Conservation (phyloP, 2,113 vertebrate species). For the Aegotheles bennettii region DNA sequence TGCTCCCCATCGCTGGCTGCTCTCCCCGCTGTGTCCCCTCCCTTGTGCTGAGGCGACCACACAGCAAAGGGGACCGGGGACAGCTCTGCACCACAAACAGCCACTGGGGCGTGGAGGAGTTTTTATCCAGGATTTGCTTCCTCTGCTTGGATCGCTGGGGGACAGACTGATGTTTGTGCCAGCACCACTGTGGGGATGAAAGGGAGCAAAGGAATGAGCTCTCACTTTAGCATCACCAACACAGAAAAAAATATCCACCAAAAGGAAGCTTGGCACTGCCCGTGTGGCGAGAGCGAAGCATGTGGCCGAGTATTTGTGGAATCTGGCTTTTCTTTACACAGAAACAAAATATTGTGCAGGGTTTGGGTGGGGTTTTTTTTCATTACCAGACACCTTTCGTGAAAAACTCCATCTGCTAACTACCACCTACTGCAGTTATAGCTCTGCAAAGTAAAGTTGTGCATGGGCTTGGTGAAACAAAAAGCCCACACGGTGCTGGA, state of each 20-base stretch:
- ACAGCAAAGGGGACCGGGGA: not conserved
- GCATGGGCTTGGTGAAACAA: not conserved
- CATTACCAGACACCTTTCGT: not conserved
- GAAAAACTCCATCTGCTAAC: constrained; percentile 37
- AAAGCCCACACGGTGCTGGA: not conserved
- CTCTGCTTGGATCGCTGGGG: not conserved
- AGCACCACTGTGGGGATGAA: not conserved
- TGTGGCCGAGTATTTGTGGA: constrained; percentile 6
- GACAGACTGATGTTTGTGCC: not conserved
- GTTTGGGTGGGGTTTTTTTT: not conserved
- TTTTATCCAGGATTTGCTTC: not conserved
- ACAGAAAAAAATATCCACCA: not conserved
- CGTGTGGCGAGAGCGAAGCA: not conserved
- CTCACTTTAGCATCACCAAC: not conserved
- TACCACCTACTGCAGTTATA: constrained; percentile 15
- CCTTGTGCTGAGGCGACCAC: not conserved
- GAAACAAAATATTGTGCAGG: constrained; percentile 21
- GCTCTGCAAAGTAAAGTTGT: not conserved
- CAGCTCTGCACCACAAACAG: not conserved
- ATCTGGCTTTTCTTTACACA: constrained; percentile 8
- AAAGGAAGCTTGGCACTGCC: not conserved
- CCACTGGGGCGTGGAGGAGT: accelerated
- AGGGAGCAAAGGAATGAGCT: not conserved
- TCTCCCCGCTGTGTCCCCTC: not conserved
- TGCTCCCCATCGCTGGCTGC: not conserved